Evolutionary conservation across 2,797 vertebrate species (phyloP), one percentile per base, ranked within the genome.

Genomic region (Myripristis jacobus): DNA sequence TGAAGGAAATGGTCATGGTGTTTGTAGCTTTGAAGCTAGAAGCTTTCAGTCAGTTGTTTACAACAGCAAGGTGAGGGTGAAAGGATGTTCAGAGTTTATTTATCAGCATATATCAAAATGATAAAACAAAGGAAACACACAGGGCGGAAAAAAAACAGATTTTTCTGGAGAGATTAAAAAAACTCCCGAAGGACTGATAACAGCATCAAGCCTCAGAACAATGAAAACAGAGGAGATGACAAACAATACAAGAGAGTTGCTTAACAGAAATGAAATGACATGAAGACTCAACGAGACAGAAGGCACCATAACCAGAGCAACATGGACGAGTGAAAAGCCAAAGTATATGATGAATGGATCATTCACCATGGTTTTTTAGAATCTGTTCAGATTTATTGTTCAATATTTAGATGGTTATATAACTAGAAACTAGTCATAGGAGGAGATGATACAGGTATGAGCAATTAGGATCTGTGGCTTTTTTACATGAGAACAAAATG

Each of bases 131-230:
- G 27, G 29, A 51, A 61, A 53, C 48, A 19, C 59, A 47, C 34
- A 36, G 38, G 61, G 29, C 8, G 5, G 13, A 38, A 73, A 67
- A 56, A 66, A 52, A 70, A 82, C 24, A 2, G 67, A 74, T 75
- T 19, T 50, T 66, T 62, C 78, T 61, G 24, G 50, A 3, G 25
- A 48, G 59, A 79, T 59, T n/a, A n/a, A 43, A 70, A 69, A 73
- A 53, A n/a, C 1, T 5, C 51, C 62, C 27, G 4, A 5, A 19
- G 11, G 69, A 44, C 4, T 19, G 41, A 19, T 46, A 22, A 57
- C 55, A 73, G 66, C 16, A n/a, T 11, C 38, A 31, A 4, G 21
- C 19, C 24, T 21, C 38, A 51, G 18, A 60, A 29, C 44, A 54
- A 21, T 3, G 6, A 31, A 54, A 31, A 27, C 50, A 27, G 10